phyloP scores from a whole-genome alignment of 2,113 vertebrate genomes.

The Phyllopteryx taeniolatus region DNA sequence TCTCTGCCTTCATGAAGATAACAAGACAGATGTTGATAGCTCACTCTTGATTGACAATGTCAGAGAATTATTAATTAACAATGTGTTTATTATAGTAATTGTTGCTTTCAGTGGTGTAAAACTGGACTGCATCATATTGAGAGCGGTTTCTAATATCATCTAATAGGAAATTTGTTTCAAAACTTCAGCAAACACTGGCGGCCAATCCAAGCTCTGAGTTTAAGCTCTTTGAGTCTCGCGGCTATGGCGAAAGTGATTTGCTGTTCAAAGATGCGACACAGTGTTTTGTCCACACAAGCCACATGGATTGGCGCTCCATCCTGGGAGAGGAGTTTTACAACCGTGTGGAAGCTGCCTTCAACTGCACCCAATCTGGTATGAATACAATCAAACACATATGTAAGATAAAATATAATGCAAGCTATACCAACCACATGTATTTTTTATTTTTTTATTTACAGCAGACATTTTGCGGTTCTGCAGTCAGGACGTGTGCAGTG shows the following conservation, averaged over 20 bases:
- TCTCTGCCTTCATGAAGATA: neutral
- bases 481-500: conserved; percentile 73
- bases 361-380: conserved; percentile 82
- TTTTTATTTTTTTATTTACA: neutral
- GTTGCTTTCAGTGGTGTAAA: no score
- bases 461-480: conserved; percentile 77
- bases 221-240: conserved; percentile 78
- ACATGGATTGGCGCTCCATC: conserved; percentile 76
- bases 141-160: neutral
- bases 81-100: no score
- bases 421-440: conserved; percentile 2
- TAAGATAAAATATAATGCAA: neutral
- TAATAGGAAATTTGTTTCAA: neutral
- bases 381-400: neutral
- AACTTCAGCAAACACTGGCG: conserved; percentile 73
- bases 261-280: conserved; percentile 84
- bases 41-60: no score
- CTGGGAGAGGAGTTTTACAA: conserved; percentile 78
- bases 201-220: conserved; percentile 70
- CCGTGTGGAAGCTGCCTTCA: conserved; percentile 78
- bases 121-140: neutral
- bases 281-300: conserved; percentile 76
- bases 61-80: no score
- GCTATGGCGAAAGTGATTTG: conserved; percentile 82
- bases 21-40: no score